A percentile compares a stretch with the other conserved stretches of the same genome.
Evolutionary conservation across 2,113 vertebrate species (phyloP).

Genomic region (Geothlypis trichas): DNA sequence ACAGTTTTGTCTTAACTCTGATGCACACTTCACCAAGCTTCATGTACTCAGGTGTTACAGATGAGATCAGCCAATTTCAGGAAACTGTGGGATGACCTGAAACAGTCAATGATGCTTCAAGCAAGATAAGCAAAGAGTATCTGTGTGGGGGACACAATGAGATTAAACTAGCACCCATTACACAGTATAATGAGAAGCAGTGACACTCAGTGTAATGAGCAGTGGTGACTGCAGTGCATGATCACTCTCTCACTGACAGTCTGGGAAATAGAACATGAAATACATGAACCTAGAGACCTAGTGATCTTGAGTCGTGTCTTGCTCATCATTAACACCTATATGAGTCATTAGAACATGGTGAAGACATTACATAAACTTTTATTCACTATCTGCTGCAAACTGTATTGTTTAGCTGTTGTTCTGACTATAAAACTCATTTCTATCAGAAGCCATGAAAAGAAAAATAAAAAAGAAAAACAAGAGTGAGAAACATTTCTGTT

Average conservation of each 20-base stretch:
- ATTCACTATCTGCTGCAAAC: background rate
- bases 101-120: background rate
- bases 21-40: background rate
- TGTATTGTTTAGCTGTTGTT: conserved; percentile 6
- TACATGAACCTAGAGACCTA: background rate
- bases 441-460: background rate
- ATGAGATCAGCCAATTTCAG: background rate
- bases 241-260: background rate
- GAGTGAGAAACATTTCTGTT: background rate
- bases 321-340: conserved; percentile 9
- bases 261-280: background rate
- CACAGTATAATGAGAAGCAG: background rate
- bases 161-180: background rate
- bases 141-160: background rate
- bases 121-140: background rate
- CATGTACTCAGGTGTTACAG: background rate
- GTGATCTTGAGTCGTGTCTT: background rate
- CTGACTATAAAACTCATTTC: background rate
- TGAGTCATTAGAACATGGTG: conserved; percentile 17
- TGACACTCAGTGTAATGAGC: background rate
- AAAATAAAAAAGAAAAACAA: background rate
- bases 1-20: background rate
- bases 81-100: background rate
- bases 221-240: background rate
- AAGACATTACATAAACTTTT: background rate